Percentiles rank a stretch among this genome's conserved stretches.
These are phyloP conservation scores for Drosophila dives DNA, from an alignment of 2,888 invertebrate species.

Conservation along the genomic window DNA sequence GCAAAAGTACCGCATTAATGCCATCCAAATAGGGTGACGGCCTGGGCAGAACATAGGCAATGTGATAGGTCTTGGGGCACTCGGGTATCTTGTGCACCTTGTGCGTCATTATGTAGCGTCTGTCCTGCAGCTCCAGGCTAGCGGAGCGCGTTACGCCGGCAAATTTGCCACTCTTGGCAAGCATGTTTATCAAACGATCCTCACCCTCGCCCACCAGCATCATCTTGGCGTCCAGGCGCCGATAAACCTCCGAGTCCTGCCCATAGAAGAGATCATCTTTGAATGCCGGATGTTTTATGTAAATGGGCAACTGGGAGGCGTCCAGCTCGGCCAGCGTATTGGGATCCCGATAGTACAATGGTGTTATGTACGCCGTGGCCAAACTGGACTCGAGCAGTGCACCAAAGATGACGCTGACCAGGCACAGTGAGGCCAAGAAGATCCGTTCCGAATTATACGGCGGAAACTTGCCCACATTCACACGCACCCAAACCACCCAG, in stretches of 20 bases:
- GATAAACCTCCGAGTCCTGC: constrained; percentile 79
- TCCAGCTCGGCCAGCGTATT: constrained; percentile 83
- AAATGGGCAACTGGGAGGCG: constrained; percentile 78
- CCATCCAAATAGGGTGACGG: constrained; percentile 79
- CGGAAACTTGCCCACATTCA: constrained; percentile 81
- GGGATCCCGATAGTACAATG: constrained; percentile 84
- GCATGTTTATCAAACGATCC: constrained; percentile 73
- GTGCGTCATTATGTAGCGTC: constrained; percentile 77
- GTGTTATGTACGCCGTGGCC: constrained; percentile 84
- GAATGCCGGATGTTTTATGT: constrained; percentile 84
- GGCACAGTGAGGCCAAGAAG: constrained; percentile 82
- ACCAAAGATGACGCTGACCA: constrained; percentile 84
- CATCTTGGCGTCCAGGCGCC: constrained; percentile 78
- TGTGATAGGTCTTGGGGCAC: constrained; percentile 84
- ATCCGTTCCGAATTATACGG: constrained; percentile 83
- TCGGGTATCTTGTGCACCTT: constrained; percentile 82
- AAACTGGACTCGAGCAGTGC: constrained; percentile 85
- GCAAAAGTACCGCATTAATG: constrained; percentile 79
- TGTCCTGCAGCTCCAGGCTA: constrained; percentile 76
- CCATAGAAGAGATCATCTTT: constrained; percentile 83
- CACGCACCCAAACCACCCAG: constrained; percentile 83
- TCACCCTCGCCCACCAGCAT: constrained; percentile 70
- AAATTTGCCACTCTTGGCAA: constrained; percentile 70
- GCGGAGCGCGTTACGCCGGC: constrained; percentile 81
- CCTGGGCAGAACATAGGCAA: constrained; percentile 81